A percentile compares a stretch with the other conserved stretches of the same genome.
These are phyloP conservation scores for Potorous gilbertii DNA, from an alignment of 2,797 vertebrate species.

Conservation along the genomic window DNA sequence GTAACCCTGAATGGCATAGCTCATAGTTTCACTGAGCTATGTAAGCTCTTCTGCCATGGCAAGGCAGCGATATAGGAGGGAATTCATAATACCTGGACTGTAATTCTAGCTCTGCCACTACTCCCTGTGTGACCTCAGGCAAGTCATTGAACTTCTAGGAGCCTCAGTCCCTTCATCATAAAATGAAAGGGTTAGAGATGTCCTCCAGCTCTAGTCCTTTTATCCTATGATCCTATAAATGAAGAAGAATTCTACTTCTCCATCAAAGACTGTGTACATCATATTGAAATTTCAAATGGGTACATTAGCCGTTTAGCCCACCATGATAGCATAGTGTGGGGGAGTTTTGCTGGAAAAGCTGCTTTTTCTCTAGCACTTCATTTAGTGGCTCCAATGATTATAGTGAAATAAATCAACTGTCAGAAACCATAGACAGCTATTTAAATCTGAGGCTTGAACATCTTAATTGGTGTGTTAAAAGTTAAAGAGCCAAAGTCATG, in stretches of 20 bases:
- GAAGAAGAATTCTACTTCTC: neutral
- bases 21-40: neutral
- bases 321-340: slow-evolving; percentile 3
- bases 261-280: neutral
- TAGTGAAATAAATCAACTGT: slow-evolving; percentile 74
- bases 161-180: neutral
- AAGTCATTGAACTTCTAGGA: neutral
- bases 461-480: slow-evolving; percentile 80
- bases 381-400: slow-evolving; percentile 57
- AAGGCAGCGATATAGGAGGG: neutral
- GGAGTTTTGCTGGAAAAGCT: slow-evolving; percentile 49
- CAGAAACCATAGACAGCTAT: slow-evolving; percentile 70
- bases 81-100: neutral
- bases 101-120: neutral
- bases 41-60: neutral
- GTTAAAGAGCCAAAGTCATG: slow-evolving; percentile 76
- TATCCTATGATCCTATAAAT: neutral
- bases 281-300: slow-evolving; percentile 21
- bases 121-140: neutral
- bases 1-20: neutral
- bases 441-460: slow-evolving; percentile 73
- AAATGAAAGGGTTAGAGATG: neutral
- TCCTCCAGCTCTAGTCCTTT: neutral
- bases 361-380: slow-evolving; percentile 58
- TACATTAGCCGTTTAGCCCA: neutral